phyloP scores from a whole-genome alignment of 2,113 vertebrate genomes.

The Microcebus murinus region DNA sequence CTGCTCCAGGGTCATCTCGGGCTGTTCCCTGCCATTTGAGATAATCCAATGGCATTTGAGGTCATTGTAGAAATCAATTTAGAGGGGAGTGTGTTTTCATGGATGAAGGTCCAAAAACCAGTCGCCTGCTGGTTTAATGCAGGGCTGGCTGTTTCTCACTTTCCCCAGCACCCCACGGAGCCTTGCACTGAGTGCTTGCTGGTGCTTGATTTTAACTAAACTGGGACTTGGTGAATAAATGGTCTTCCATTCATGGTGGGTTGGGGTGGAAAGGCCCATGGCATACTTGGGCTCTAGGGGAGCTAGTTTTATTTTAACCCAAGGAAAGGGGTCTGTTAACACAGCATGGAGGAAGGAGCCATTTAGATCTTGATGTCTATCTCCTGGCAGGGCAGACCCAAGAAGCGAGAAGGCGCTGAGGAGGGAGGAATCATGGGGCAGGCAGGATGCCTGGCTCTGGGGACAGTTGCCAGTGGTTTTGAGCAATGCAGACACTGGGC shows the following conservation, averaged over 20 bases:
- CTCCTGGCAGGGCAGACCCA: not conserved
- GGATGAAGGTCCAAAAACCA: not conserved
- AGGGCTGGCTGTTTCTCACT: not conserved
- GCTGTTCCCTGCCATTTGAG: not conserved
- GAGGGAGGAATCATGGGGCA: rapidly evolving
- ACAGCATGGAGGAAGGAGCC: not conserved
- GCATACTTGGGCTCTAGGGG: not conserved
- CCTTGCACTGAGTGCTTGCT: not conserved
- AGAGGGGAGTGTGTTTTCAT: not conserved
- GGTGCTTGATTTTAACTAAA: not conserved
- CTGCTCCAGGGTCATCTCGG: not conserved
- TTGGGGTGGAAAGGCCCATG: not conserved
- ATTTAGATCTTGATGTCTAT: not conserved
- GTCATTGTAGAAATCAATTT: not conserved
- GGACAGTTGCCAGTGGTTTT: not conserved
- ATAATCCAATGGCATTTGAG: not conserved
- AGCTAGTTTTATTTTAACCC: not conserved
- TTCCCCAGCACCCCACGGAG: not conserved
- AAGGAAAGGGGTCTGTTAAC: too few species aligned
- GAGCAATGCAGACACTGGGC: not conserved
- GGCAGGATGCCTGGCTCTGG: not conserved
- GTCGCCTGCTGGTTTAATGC: not conserved
- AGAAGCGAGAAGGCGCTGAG: rapidly evolving
- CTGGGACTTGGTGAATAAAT: not conserved
- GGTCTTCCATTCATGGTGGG: not conserved